Base-by-base conservation (phyloP, 2,888 invertebrate genomes). In the Furcula furcula region DNA sequence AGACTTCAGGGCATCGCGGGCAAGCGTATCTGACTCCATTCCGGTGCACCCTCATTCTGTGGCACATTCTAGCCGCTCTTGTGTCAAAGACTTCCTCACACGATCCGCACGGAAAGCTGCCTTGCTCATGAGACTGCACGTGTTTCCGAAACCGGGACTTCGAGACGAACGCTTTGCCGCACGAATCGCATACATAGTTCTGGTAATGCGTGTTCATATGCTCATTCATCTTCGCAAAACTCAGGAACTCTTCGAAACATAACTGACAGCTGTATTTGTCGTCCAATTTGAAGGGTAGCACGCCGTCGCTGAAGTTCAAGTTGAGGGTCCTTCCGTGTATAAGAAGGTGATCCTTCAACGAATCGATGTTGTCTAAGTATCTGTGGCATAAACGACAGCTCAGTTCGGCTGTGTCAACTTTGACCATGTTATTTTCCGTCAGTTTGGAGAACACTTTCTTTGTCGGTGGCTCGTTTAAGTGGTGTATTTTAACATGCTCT, bases 121-220 rank as follows among this genome's bases (percentile, higher is more conserved):
- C 84, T 0, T 63, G 62, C 40, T 82, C 83, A 15, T 85, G 82
- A 0, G 74, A 75, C 40, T 87, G 85, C 0, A 78, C 66, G 35
- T 88, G 88, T 25, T 74, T 75, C 7, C 86, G 61, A 39, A 85
- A 84, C 10, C 87, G 53, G 0, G 86, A 74, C 43, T 74, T 83
- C 0, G 88, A 85, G 1, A 76, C 65, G 34, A 87, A 88, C 0
- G 76, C 75, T 40, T 87, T 88, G 0, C 88, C 88, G 25, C 88
- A 88, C 1, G 70, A 56, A 32, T 86, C 84, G 25, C 88, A 88
- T 29, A 88, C 54, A 25, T 87, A 77, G 40, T 88, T 87, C 32
- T 77, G 76, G 43, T 76, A 87, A 46, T 88, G 88, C 0, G 58
- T 66, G 28, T 87, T 88, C 74, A 88, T 87, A 25, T 88, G 88